Conservation (phyloP, 2,113 vertebrate genomes). For the Rhynchomys soricoides region DNA sequence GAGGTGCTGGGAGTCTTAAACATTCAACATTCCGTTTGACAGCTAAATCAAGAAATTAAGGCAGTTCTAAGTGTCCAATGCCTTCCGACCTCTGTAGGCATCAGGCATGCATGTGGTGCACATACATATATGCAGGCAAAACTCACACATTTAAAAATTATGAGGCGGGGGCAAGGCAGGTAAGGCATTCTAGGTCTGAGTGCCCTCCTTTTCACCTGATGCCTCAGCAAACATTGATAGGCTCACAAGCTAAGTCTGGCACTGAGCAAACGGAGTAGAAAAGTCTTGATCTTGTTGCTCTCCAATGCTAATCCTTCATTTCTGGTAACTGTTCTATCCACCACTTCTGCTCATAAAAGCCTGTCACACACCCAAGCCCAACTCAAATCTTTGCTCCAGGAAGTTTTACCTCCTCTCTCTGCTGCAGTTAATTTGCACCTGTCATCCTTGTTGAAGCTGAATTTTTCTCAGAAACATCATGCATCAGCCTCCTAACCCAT, state of each 20-base stretch:
- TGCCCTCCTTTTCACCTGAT: not conserved
- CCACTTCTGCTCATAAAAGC: slow-evolving; percentile 3
- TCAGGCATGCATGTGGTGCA: not conserved
- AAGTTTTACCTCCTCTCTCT: slow-evolving; percentile 3
- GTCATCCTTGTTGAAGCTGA: not conserved
- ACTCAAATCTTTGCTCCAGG: not conserved
- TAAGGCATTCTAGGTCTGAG: not conserved
- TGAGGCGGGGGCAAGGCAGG: not conserved
- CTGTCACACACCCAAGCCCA: not conserved
- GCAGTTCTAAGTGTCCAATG: not conserved
- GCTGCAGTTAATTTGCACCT: not conserved
- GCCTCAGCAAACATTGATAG: not conserved
- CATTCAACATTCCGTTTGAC: not conserved
- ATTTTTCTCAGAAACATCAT: not conserved
- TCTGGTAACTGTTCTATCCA: not conserved
- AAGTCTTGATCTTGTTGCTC: not conserved
- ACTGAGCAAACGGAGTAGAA: not conserved
- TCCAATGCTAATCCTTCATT: not conserved
- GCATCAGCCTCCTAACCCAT: not conserved
- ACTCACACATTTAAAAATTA: not conserved
- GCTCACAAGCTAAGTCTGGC: not conserved
- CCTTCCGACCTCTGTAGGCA: not conserved
- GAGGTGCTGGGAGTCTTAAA: not conserved
- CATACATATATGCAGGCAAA: not conserved
- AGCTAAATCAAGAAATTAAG: slow-evolving; percentile 13